Evolutionary conservation across 2,888 invertebrate genomes (phyloP).

Genomic region (Sisyra terminalis): DNA sequence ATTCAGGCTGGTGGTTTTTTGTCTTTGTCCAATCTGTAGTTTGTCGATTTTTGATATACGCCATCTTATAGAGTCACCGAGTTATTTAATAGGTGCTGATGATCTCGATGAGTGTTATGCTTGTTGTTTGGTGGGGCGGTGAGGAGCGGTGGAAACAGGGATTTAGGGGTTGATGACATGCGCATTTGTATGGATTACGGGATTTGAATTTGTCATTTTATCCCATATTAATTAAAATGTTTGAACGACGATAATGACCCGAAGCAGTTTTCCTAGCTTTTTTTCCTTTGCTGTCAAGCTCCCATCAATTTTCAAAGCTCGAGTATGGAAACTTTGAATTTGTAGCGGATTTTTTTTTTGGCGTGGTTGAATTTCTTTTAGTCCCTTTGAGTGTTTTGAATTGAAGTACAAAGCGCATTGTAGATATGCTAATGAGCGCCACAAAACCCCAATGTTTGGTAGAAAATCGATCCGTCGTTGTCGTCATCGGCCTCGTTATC

Average conservation of each 20-base stretch:
- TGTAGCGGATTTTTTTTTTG: neutral
- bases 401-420: too few relatives aligned
- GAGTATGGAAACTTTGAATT: neutral
- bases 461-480: too few relatives aligned
- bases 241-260: neutral
- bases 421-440: too few relatives aligned
- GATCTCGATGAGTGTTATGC: neutral
- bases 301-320: neutral
- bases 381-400: neutral
- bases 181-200: neutral
- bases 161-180: neutral
- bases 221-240: neutral
- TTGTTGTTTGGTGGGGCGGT: too few relatives aligned
- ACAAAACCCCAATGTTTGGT: too few relatives aligned
- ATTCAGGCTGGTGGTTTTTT: neutral
- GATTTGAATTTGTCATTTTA: neutral
- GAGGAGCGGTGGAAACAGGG: neutral
- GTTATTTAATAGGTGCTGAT: slow-evolving; percentile 7
- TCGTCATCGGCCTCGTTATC: too few relatives aligned
- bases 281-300: neutral
- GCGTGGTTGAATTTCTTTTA: neutral
- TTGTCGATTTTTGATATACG: slow-evolving; percentile 31
- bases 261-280: neutral
- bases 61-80: slow-evolving; percentile 24
- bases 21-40: slow-evolving; percentile 16